Conservation (phyloP, 2,113 vertebrate species). For the Centropus unirufus region DNA sequence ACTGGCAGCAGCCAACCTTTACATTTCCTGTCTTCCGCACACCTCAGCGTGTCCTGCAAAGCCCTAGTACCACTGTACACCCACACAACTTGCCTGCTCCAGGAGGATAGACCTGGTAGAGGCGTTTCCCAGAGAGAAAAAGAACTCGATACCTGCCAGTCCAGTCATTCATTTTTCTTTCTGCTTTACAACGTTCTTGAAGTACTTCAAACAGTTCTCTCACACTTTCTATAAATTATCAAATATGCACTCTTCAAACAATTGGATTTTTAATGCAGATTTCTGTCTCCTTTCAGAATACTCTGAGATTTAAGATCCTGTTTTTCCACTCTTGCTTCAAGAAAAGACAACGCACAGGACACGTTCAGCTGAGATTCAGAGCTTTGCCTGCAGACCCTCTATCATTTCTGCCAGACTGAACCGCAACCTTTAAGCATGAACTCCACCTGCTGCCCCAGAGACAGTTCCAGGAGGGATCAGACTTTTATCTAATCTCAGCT, state of each 20-base stretch:
- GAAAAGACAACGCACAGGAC: neutral
- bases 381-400: fast-evolving
- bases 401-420: neutral
- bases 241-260: neutral
- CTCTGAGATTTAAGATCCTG: neutral
- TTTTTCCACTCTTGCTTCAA: neutral
- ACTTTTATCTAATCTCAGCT: neutral
- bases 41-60: neutral
- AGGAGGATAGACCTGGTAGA: neutral
- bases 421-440: neutral
- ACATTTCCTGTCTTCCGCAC: neutral
- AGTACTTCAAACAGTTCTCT: neutral
- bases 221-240: fast-evolving
- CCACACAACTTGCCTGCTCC: neutral
- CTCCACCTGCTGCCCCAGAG: neutral
- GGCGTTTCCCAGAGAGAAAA: neutral
- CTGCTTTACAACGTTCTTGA: neutral
- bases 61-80: neutral
- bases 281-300: neutral
- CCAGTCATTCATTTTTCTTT: neutral
- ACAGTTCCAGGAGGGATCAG: neutral
- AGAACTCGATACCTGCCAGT: neutral
- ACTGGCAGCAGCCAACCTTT: neutral
- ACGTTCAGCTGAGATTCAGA: neutral
- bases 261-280: neutral